phyloP scores from a whole-genome alignment of 2,797 vertebrate genomes.

The Hyperoplus immaculatus region DNA sequence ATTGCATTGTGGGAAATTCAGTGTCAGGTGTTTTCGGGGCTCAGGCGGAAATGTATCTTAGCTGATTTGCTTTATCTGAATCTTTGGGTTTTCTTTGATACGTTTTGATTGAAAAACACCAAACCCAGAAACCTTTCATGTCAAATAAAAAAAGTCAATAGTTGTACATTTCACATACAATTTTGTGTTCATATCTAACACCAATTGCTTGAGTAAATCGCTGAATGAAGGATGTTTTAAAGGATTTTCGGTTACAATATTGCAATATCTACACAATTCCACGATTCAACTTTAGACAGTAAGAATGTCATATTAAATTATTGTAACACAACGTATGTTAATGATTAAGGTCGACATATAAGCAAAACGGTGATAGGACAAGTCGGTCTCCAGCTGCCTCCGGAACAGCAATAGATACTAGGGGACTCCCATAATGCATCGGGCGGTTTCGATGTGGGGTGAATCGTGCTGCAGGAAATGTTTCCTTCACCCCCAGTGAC shows the following conservation, averaged over 20 bases:
- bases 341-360: constrained; percentile 19
- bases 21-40: not conserved
- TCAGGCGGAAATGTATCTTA: not conserved
- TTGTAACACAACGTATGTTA: not conserved
- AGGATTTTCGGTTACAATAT: not conserved
- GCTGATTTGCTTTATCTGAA: not conserved
- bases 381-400: constrained; percentile 23
- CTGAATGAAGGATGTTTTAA: not conserved
- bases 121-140: not conserved
- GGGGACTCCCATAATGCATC: constrained; percentile 44
- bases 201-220: not conserved
- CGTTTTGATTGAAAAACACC: not conserved
- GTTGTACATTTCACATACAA: not conserved
- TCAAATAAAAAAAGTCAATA: not conserved
- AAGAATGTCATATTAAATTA: constrained; percentile 17
- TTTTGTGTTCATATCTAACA: not conserved
- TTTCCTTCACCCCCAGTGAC: constrained; percentile 51
- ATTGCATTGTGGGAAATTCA: not conserved
- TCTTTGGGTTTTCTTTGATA: not conserved
- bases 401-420: constrained; percentile 9
- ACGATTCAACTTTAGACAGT: not conserved
- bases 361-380: constrained; percentile 7
- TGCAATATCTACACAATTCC: no score
- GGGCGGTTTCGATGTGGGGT: constrained; percentile 35
- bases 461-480: constrained; percentile 39